Percentiles rank a stretch among this genome's conserved stretches.
Conservation (phyloP, 2,797 vertebrate species). For the Cetoscarus ocellatus region DNA sequence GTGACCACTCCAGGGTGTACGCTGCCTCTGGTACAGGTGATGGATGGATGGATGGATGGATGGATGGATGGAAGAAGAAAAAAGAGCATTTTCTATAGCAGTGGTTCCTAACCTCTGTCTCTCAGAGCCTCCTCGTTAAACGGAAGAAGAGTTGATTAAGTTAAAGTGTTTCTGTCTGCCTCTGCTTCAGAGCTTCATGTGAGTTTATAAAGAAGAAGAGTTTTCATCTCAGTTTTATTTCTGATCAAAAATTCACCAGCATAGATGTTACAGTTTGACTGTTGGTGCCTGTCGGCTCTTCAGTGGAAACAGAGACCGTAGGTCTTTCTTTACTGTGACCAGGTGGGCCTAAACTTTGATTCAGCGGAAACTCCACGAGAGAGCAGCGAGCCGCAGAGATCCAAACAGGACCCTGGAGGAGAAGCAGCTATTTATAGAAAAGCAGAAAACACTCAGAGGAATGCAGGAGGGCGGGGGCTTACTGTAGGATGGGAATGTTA, state of each 20-base stretch:
- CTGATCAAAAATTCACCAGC: conserved; percentile 20
- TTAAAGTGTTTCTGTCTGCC: conserved; percentile 7
- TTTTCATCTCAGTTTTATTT: conserved; percentile 41
- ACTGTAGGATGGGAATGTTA: conserved; percentile 32
- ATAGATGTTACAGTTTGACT: conserved; percentile 21
- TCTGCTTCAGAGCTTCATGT: conserved; percentile 47
- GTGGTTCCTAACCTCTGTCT: no score
- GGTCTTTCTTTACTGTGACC: conserved; percentile 67
- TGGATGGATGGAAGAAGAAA: no score
- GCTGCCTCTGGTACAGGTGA: no score
- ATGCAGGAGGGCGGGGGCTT: conserved; percentile 30
- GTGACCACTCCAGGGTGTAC: no score
- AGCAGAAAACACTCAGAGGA: conserved; percentile 28
- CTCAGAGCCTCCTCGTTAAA: no score
- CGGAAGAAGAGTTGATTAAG: no score
- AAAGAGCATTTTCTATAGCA: no score
- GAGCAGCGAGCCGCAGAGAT: conserved; percentile 49
- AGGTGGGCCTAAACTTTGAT: conserved; percentile 67
- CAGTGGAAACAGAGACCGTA: conserved; percentile 49
- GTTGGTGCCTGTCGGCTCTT: conserved; percentile 5
- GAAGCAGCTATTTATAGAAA: conserved; percentile 59
- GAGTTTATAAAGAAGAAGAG: conserved; percentile 37
- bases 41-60: no score
- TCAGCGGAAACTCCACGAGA: conserved; percentile 52
- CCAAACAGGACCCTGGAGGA: conserved; percentile 62